phyloP scores from a whole-genome alignment of 2,888 invertebrate species.

The Adelognathus sp. region DNA sequence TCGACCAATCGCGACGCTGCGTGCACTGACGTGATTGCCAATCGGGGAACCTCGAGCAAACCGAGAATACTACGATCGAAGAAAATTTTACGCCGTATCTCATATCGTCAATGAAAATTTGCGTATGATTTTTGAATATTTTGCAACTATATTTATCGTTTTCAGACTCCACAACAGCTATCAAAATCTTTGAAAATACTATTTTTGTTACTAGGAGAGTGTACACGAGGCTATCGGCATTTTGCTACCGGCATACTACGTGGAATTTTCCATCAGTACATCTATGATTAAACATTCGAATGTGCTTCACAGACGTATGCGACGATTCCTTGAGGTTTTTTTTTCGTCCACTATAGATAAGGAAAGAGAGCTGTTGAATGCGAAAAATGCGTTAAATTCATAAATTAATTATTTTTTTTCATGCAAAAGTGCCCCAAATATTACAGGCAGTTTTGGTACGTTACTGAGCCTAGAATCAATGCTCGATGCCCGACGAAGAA shows the following conservation, averaged over 20 bases:
- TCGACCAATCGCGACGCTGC: constrained; percentile 37
- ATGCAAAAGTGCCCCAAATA: not conserved
- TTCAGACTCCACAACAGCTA: not conserved
- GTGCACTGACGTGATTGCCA: constrained; percentile 32
- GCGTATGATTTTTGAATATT: too few relatives aligned
- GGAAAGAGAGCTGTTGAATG: not conserved
- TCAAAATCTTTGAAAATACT: not conserved
- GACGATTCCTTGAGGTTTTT: not conserved
- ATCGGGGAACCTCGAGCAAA: not conserved
- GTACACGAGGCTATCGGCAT: not conserved
- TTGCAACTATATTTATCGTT: not conserved
- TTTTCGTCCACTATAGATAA: not conserved
- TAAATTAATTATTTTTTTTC: not conserved
- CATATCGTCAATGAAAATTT: not conserved
- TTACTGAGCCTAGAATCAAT: constrained; percentile 67
- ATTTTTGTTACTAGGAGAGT: not conserved
- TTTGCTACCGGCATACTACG: not conserved
- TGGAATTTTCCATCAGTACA: constrained; percentile 34
- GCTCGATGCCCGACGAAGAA: constrained; percentile 53
- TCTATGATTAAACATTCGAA: not conserved
- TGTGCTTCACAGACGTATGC: not conserved
- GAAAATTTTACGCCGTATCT: not conserved
- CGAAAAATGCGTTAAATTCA: not conserved
- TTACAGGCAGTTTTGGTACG: constrained; percentile 43
- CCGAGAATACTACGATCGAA: not conserved